Conservation (phyloP, 2,888 invertebrate genomes). For the Strigamia transsilvanica region DNA sequence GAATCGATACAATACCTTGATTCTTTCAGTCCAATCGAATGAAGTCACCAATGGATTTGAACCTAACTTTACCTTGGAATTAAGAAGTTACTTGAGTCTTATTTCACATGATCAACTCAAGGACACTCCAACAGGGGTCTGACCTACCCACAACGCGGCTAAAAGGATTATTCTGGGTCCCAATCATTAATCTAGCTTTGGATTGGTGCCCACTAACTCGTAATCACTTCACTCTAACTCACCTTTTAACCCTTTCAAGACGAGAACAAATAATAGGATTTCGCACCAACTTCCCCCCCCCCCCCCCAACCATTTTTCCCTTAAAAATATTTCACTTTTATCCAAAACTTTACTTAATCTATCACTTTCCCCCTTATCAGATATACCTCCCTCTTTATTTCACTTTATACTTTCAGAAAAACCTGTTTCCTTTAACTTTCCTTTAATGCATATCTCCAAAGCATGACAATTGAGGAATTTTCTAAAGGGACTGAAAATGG, state of each 20-base stretch:
- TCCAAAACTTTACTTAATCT: neutral
- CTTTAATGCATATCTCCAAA: neutral
- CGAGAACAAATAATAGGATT: constrained; percentile 15
- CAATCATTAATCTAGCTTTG: constrained; percentile 42
- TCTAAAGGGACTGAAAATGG: constrained; percentile 17
- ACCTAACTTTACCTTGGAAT: constrained; percentile 18
- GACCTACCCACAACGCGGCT: constrained; percentile 7
- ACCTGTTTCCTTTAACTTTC: constrained; percentile 27
- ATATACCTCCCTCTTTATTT: neutral
- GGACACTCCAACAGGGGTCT: neutral
- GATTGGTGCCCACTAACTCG: constrained; percentile 42
- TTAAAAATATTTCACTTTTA: neutral
- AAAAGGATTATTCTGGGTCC: constrained; percentile 37
- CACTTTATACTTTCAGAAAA: constrained; percentile 23
- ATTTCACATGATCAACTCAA: constrained; percentile 36
- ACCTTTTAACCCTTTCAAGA: constrained; percentile 36
- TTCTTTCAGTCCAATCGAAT: neutral
- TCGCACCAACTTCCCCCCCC: neutral
- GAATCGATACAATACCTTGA: neutral
- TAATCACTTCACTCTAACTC: constrained; percentile 28
- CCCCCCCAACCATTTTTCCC: no score
- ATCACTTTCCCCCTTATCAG: neutral
- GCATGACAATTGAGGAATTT: constrained; percentile 10
- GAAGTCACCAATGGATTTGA: constrained; percentile 9
- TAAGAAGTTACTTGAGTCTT: constrained; percentile 32